phyloP scores from a whole-genome alignment of 2,888 invertebrate species.

The Dioctria rufipes region DNA sequence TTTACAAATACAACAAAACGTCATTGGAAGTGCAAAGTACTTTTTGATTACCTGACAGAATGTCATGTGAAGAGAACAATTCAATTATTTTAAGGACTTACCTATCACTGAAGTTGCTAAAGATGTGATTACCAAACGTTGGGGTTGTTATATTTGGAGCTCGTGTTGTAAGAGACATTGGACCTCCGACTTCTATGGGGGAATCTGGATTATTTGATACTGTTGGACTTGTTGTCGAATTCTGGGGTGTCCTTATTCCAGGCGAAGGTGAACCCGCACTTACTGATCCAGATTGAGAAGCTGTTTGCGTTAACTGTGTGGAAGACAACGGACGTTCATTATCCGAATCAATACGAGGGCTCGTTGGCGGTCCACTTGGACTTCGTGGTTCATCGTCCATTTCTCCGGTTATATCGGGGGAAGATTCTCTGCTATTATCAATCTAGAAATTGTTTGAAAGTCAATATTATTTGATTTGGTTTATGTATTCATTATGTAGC shows the following conservation, averaged over 20 bases:
- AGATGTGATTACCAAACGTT: constrained; percentile 78
- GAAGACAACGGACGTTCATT: constrained; percentile 70
- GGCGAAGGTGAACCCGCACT: constrained; percentile 72
- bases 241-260: constrained; percentile 68
- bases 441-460: constrained; percentile 62
- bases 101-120: constrained; percentile 76
- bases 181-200: constrained; percentile 73
- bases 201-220: constrained; percentile 76
- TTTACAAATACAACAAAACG: constrained; percentile 28
- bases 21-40: constrained; percentile 24
- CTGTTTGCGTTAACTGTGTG: constrained; percentile 69
- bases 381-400: constrained; percentile 70
- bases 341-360: constrained; percentile 70
- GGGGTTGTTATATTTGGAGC: constrained; percentile 73
- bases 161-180: constrained; percentile 68
- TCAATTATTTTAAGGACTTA: constrained; percentile 66
- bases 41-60: constrained; percentile 33
- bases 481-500: constrained; percentile 54
- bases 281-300: constrained; percentile 72
- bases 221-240: constrained; percentile 74
- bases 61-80: constrained; percentile 14
- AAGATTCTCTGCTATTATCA: constrained; percentile 71
- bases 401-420: constrained; percentile 72
- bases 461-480: not conserved
- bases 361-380: constrained; percentile 67